These are phyloP conservation scores for Sarotherodon lohbergeri DNA, from an alignment of 2,113 vertebrate species.

Conservation along the genomic window DNA sequence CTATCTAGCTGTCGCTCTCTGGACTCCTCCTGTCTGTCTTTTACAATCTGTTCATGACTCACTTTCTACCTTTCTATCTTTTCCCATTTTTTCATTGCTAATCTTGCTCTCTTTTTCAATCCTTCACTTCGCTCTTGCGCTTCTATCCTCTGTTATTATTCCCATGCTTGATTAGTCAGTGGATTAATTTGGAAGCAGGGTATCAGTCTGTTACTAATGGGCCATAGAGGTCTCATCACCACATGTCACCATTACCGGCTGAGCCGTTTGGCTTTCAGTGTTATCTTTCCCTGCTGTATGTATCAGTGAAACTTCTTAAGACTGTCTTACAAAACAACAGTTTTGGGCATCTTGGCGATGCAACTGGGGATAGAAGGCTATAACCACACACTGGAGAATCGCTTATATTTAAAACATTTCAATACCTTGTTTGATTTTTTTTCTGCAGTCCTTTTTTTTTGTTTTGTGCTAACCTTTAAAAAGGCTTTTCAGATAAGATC, in stretches of 20 bases:
- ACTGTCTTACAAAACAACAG: conserved; percentile 3
- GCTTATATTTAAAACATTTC: not conserved
- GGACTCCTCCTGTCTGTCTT: conserved; percentile 42
- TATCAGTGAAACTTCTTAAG: conserved; percentile 13
- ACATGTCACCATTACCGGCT: conserved; percentile 63
- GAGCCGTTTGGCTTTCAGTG: conserved; percentile 67
- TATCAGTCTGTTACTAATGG: conserved; percentile 74
- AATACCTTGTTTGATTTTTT: not conserved
- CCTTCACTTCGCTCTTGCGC: conserved; percentile 24
- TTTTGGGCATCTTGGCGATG: not conserved
- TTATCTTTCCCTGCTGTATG: conserved; percentile 40
- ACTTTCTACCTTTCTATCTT: conserved; percentile 63
- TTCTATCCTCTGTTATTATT: conserved; percentile 60
- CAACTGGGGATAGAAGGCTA: not conserved
- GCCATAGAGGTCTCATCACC: conserved; percentile 71
- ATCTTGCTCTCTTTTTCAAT: conserved; percentile 10
- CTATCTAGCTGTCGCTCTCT: conserved; percentile 50
- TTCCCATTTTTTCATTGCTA: conserved; percentile 13
- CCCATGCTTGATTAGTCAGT: conserved; percentile 72
- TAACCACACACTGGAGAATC: conserved; percentile 3
- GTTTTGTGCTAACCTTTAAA: not conserved
- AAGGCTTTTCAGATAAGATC: not conserved
- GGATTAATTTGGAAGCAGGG: conserved; percentile 75
- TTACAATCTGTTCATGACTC: conserved; percentile 51
- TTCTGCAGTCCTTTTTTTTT: not conserved